These are phyloP conservation scores for Ferdinandea cuprea DNA, from an alignment of 2,888 invertebrate species.

Conservation along the genomic window DNA sequence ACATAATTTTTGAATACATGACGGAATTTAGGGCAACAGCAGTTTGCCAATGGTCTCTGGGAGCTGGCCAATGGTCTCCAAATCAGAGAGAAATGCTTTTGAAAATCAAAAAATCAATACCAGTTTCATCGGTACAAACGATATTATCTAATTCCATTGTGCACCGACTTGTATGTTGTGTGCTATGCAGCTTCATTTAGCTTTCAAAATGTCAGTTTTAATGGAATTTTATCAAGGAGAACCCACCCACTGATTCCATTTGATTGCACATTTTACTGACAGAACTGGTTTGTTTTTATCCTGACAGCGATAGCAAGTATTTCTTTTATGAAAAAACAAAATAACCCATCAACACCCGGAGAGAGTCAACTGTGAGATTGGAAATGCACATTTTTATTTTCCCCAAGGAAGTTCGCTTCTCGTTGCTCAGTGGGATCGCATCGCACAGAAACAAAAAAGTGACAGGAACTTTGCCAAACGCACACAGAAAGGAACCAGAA, in stretches of 20 bases:
- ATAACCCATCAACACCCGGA: conserved; percentile 58
- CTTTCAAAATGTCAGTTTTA: neutral
- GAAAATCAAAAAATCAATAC: too few relatives aligned
- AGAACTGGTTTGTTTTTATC: conserved; percentile 28
- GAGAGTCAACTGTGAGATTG: conserved; percentile 57
- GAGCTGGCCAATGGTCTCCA: too few relatives aligned
- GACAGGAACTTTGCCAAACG: conserved; percentile 54
- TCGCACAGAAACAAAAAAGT: conserved; percentile 6
- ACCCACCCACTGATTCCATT: conserved; percentile 34
- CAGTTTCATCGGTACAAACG: too few relatives aligned
- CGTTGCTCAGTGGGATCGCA: conserved; percentile 22
- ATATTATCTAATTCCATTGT: too few relatives aligned
- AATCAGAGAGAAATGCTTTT: too few relatives aligned
- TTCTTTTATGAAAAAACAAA: neutral
- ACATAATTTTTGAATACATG: too few relatives aligned
- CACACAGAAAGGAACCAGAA: conserved; percentile 55
- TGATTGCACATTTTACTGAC: conserved; percentile 7
- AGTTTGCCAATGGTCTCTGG: too few relatives aligned
- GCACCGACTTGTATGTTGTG: too few relatives aligned
- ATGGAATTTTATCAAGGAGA: conserved; percentile 8
- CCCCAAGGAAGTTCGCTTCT: conserved; percentile 5
- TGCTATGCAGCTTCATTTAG: too few relatives aligned
- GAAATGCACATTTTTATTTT: conserved; percentile 39
- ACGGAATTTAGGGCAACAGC: too few relatives aligned
- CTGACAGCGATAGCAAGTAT: conserved; percentile 46